A percentile compares a stretch with the other conserved stretches of the same genome.
These are phyloP conservation scores for Jaculus jaculus DNA, from an alignment of 2,113 vertebrate species.

Conservation along the genomic window DNA sequence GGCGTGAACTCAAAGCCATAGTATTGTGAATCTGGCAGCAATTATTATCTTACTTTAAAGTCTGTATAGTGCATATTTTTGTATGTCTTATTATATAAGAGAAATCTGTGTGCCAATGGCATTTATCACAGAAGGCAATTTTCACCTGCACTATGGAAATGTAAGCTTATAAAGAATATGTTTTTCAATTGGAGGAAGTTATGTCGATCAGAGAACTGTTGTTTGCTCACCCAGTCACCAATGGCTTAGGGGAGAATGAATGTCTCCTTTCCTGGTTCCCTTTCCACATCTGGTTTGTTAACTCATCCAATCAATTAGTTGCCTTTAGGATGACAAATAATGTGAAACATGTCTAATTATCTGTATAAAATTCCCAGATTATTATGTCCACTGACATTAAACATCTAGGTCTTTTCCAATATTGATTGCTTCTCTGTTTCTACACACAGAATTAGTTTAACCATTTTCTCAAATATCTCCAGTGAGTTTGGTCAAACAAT, in stretches of 20 bases:
- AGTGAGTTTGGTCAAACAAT: slow-evolving; percentile 65
- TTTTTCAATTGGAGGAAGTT: neutral
- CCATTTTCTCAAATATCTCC: slow-evolving; percentile 55
- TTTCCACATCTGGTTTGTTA: neutral
- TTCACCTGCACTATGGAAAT: neutral
- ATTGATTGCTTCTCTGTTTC: slow-evolving; percentile 53
- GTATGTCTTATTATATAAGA: neutral
- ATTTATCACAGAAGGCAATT: neutral
- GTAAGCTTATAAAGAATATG: neutral
- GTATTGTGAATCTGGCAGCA: neutral
- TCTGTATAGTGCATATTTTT: neutral
- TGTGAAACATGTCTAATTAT: neutral
- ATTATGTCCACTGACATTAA: slow-evolving; percentile 50
- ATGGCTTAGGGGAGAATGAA: neutral
- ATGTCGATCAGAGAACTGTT: neutral
- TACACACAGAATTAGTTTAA: slow-evolving; percentile 50
- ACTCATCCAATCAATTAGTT: neutral
- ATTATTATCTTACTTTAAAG: neutral
- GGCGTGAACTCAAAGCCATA: neutral
- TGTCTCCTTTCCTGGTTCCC: neutral
- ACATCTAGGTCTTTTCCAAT: slow-evolving; percentile 48
- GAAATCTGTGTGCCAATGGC: neutral
- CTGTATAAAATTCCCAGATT: slow-evolving; percentile 6
- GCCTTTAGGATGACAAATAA: slow-evolving; percentile 1
- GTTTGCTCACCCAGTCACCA: too few relatives aligned